Conservation (phyloP, 37 sponge, comb jelly and placozoan genomes). For the Ephydatia muelleri region DNA sequence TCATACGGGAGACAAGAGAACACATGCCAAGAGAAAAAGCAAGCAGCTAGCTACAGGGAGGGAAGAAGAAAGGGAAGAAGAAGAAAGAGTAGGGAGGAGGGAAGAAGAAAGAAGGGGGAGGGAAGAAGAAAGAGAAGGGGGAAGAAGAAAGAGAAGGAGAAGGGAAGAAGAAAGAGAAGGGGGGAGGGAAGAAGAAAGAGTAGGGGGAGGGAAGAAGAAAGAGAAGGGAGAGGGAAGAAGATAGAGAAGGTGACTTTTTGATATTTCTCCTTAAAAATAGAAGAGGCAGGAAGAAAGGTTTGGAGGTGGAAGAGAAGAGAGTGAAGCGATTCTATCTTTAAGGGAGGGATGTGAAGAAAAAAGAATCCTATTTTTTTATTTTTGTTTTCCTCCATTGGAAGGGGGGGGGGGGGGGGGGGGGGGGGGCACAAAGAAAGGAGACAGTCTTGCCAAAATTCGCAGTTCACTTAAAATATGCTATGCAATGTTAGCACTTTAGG, state of each 20-base stretch:
- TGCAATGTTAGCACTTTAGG: too few relatives aligned
- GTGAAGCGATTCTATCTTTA: too few relatives aligned
- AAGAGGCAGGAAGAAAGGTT: not conserved
- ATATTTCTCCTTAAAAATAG: not conserved
- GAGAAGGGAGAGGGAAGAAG: too few relatives aligned
- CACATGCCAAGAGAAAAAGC: not conserved
- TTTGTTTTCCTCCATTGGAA: too few relatives aligned
- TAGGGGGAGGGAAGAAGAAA: not conserved
- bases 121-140: not conserved
- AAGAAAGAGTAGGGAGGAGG: too few relatives aligned
- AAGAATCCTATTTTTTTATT: too few relatives aligned
- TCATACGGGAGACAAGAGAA: too few relatives aligned
- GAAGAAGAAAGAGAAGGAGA: not conserved
- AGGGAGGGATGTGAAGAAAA: too few relatives aligned
- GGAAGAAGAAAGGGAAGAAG: not conserved
- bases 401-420: slow-evolving; percentile 6
- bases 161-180: too few relatives aligned
- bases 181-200: not conserved
- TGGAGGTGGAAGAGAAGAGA: too few relatives aligned
- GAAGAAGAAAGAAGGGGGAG: not conserved
- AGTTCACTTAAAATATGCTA: not conserved
- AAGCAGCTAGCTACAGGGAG: not conserved
- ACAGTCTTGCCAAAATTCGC: not conserved
- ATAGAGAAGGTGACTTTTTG: not conserved
- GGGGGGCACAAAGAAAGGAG: not conserved